Percentiles rank a stretch among this genome's conserved stretches.
These are phyloP conservation scores for Drepana falcataria DNA, from an alignment of 2,888 invertebrate species.

Conservation along the genomic window DNA sequence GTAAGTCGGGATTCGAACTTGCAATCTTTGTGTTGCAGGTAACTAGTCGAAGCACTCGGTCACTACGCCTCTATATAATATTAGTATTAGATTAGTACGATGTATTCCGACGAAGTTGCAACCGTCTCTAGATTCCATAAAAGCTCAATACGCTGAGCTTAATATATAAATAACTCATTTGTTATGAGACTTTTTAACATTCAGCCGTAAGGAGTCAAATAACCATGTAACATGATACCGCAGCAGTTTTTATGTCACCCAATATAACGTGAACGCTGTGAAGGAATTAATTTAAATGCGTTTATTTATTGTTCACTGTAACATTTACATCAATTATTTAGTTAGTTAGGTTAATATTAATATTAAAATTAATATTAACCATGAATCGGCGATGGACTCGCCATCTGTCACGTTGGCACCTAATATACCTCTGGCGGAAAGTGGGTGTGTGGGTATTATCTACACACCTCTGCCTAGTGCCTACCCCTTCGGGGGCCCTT, in stretches of 20 bases:
- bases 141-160: neutral
- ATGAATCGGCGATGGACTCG: neutral
- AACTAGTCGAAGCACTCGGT: too few species aligned
- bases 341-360: neutral
- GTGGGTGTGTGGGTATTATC: too few species aligned
- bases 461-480: too few species aligned
- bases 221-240: slow-evolving; percentile 33
- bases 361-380: neutral
- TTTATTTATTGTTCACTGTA: slow-evolving; percentile 24
- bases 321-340: neutral
- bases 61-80: too few species aligned
- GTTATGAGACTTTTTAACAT: slow-evolving; percentile 19
- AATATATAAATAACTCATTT: slow-evolving; percentile 4
- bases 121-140: too few species aligned
- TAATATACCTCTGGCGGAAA: too few species aligned
- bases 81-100: too few species aligned
- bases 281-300: slow-evolving; percentile 27
- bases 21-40: too few species aligned
- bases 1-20: too few species aligned
- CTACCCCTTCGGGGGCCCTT: too few species aligned
- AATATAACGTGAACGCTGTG: slow-evolving; percentile 41
- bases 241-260: slow-evolving; percentile 36
- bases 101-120: too few species aligned
- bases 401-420: too few species aligned
- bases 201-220: slow-evolving; percentile 17